Evolutionary conservation across 2,888 invertebrate species (phyloP).

Genomic region (Alcis repandata): DNA sequence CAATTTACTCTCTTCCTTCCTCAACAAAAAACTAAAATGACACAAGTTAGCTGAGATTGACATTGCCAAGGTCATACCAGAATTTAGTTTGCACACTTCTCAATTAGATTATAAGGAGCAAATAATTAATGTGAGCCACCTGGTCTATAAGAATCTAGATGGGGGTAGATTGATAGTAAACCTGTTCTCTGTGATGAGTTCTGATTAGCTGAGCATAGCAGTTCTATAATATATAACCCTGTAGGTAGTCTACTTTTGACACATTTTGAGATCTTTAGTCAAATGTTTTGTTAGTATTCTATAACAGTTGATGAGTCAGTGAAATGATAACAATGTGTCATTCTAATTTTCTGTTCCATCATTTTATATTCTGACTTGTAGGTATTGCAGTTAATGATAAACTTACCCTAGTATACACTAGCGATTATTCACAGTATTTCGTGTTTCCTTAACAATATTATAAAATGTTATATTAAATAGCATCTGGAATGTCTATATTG

Average conservation of each 20-base stretch:
- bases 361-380: constrained; percentile 35
- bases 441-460: constrained; percentile 70
- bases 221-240: no score
- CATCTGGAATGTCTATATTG: constrained; percentile 80
- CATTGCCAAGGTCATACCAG: background rate
- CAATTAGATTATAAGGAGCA: no score
- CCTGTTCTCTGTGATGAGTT: no score
- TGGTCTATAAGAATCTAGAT: no score
- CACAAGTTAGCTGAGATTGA: constrained; percentile 18
- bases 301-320: background rate
- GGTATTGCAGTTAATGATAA: constrained; percentile 40
- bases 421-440: constrained; percentile 71
- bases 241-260: no score
- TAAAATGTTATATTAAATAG: constrained; percentile 71
- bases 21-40: constrained; percentile 31
- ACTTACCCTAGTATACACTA: constrained; percentile 59
- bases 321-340: constrained; percentile 25
- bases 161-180: no score
- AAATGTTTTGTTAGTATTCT: no score
- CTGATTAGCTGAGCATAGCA: no score
- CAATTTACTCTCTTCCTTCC: background rate
- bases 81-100: no score
- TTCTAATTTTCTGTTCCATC: constrained; percentile 9
- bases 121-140: no score
- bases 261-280: no score